Evolutionary conservation across 2,797 vertebrate species (phyloP).

Genomic region (Coendou prehensilis): DNA sequence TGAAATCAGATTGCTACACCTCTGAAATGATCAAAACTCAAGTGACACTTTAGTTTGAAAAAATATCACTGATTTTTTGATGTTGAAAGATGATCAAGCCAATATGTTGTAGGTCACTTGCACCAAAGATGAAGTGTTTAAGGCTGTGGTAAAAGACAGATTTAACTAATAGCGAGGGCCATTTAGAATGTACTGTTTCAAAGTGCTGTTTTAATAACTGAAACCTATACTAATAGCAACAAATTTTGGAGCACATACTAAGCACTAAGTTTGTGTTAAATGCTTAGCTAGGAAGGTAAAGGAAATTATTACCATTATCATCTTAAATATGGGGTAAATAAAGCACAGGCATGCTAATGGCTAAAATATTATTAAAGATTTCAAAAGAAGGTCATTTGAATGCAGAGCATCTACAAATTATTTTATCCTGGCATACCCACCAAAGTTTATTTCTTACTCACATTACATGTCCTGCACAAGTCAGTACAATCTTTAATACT

Average conservation of each 20-base stretch:
- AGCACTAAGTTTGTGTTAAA: not conserved
- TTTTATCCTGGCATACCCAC: not conserved
- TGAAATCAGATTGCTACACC: not conserved
- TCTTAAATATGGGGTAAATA: not conserved
- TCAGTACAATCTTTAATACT: not conserved
- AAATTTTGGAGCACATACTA: not conserved
- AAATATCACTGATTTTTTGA: not conserved
- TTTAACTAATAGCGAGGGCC: not conserved
- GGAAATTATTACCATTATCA: not conserved
- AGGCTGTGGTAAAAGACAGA: not conserved
- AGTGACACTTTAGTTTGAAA: not conserved
- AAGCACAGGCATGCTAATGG: not conserved
- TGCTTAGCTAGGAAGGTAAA: not conserved
- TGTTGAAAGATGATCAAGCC: not conserved
- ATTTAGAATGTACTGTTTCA: not conserved
- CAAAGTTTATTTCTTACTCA: slow-evolving; percentile 16
- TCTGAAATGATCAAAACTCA: slow-evolving; percentile 23
- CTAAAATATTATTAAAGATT: slow-evolving; percentile 30
- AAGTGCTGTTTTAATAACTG: not conserved
- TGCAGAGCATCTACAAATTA: not conserved
- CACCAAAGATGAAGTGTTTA: not conserved
- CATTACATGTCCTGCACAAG: not conserved
- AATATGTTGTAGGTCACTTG: not conserved
- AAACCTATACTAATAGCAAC: not conserved
- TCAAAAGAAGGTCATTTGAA: not conserved